Conservation (phyloP, 2,113 vertebrate species). For the Oryzias melastigma region DNA sequence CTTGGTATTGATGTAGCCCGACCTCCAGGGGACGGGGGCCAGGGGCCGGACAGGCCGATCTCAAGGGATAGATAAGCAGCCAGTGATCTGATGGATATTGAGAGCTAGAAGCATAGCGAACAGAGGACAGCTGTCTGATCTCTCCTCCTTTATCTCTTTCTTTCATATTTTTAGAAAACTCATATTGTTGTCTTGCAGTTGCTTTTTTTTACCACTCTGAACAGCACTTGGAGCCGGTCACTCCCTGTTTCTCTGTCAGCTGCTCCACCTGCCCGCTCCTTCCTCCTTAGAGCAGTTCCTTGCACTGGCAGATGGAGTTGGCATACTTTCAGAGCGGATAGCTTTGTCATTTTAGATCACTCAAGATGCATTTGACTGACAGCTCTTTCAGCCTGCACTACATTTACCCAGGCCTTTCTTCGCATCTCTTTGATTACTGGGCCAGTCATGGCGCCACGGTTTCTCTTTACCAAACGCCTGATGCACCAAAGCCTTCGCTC, state of each 20-base stretch:
- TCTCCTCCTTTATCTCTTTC: conserved; percentile 29
- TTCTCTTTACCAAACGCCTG: conserved; percentile 69
- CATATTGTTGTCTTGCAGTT: conserved; percentile 20
- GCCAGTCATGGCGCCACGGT: conserved; percentile 68
- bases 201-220: not conserved
- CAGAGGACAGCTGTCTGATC: conserved; percentile 35
- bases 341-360: conserved; percentile 67
- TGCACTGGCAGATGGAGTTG: conserved; percentile 47
- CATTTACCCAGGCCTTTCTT: conserved; percentile 63
- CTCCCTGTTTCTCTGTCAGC: conserved; percentile 17
- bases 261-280: conserved; percentile 45
- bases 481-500: conserved; percentile 53
- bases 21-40: conserved; percentile 54
- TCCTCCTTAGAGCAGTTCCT: conserved; percentile 35
- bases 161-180: conserved; percentile 33
- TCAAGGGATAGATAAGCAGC: conserved; percentile 61
- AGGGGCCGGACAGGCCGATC: conserved; percentile 53
- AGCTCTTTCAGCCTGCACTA: conserved; percentile 55
- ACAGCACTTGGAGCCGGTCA: conserved; percentile 2
- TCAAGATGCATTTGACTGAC: conserved; percentile 62
- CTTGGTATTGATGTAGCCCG: conserved; percentile 58
- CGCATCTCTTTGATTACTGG: conserved; percentile 70
- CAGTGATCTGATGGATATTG: conserved; percentile 60
- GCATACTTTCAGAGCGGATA: conserved; percentile 51
- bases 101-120: conserved; percentile 37